A percentile compares a stretch with the other conserved stretches of the same genome.
Evolutionary conservation across 2,797 vertebrate species (phyloP).

Genomic region (Muscicapa comitata): DNA sequence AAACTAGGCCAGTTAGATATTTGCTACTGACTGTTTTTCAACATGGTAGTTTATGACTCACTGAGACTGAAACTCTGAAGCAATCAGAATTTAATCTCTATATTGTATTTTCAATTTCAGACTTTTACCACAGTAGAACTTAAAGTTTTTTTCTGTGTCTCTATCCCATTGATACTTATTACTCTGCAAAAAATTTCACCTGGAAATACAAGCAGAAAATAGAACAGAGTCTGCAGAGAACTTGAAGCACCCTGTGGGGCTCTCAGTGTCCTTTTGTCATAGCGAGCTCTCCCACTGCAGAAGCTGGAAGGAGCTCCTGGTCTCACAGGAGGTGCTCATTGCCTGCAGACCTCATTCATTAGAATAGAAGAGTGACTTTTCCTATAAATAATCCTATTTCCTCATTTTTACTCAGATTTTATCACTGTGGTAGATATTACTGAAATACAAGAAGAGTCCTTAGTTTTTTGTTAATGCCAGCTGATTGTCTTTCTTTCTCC

Average conservation of each 20-base stretch:
- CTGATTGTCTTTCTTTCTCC: neutral
- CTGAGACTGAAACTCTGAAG: neutral
- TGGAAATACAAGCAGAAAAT: neutral
- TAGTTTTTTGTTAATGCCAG: neutral
- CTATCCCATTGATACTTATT: neutral
- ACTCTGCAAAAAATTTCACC: neutral
- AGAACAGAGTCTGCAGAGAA: neutral
- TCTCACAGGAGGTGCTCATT: neutral
- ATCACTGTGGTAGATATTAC: slow-evolving; percentile 17
- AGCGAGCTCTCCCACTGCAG: neutral
- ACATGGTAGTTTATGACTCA: neutral
- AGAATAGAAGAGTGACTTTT: neutral
- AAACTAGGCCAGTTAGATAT: neutral
- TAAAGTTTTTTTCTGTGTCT: neutral
- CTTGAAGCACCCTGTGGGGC: neutral
- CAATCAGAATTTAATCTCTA: neutral
- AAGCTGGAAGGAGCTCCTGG: neutral
- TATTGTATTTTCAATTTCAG: neutral
- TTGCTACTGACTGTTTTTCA: neutral
- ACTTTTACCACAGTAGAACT: neutral
- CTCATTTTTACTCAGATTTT: slow-evolving; percentile 9
- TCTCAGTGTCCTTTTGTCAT: neutral
- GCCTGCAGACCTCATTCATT: neutral
- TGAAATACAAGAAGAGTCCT: neutral
- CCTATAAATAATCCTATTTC: neutral